Base-by-base conservation (phyloP, 2,888 invertebrate genomes). In the Latrodectus elegans region DNA sequence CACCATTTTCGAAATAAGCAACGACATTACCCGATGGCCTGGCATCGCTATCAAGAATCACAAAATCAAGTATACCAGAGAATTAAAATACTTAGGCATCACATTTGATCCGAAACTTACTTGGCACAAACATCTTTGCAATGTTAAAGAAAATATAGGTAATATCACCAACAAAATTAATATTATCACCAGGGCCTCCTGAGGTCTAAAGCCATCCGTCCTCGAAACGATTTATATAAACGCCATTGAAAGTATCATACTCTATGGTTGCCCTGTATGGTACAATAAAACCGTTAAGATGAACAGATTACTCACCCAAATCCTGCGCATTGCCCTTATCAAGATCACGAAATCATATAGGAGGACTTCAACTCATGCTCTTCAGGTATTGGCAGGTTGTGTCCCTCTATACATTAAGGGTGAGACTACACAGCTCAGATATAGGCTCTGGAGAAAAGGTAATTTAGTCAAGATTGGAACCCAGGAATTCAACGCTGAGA, bases 321-420 rank as follows among this genome's bases (percentile, higher is more conserved):
- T 73, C 8, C 73, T 53, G 12, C 51, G 73, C 10, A 8, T 8
- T 15, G 15, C 15, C 17, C 53, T 52, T 4, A 53, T 73, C n/a
- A 51, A 53, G 6, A 53, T 73, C 73, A 73, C 52, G 4, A 73
- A 73, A 9, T 1, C n/a, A 15, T 73, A 73, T 52, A 2, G 3
- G 6, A 71, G 0, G 11, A 26, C 38, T 1, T 73, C 52, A 4
- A 10, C 52, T 0, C 52, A 73, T 6, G 52, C 73, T n/a, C 73
- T 53, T 17, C 73, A 73, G 52, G 53, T 73, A 12, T 22, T 52
- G n/a, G 73, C 73, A 1, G 73, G 73, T 15, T 12, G 12, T 52
- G 8, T 22, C 4, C 73, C 73, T 0, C 8, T 53, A 0, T 8
- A 73, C 1, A 53, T 52, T n/a, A 51, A 73, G 73, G 15, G 3